Evolutionary conservation across 1,140 invertebrate genomes (phyloP).

Genomic region (Sogatella furcifera): DNA sequence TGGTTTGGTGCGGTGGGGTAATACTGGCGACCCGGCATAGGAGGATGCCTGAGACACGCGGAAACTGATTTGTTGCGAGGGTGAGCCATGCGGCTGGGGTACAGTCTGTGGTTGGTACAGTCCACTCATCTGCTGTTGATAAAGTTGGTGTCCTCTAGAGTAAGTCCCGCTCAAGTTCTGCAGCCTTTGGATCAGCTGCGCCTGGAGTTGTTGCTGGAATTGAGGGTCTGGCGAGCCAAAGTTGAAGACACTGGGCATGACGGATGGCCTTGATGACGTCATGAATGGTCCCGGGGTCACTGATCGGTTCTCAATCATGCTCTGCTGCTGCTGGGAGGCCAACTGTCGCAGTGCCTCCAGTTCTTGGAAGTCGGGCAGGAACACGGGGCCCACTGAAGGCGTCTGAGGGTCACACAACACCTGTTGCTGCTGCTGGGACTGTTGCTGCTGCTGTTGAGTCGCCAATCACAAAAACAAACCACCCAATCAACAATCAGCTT

Average conservation of each 20-base stretch:
- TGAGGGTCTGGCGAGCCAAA: slow-evolving; percentile 32
- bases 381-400: slow-evolving; percentile 22
- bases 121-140: not conserved
- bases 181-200: slow-evolving; percentile 44
- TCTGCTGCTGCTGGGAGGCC: slow-evolving; percentile 12
- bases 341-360: slow-evolving; percentile 22
- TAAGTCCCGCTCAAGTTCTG: slow-evolving; percentile 37
- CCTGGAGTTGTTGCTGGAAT: slow-evolving; percentile 39
- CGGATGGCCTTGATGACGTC: slow-evolving; percentile 9
- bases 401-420: slow-evolving; percentile 26
- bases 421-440: slow-evolving; percentile 2
- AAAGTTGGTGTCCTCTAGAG: slow-evolving; percentile 19
- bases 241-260: slow-evolving; percentile 15
- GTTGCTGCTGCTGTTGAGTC: not conserved
- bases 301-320: slow-evolving; percentile 12
- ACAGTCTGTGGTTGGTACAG: not conserved
- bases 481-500: too few relatives aligned
- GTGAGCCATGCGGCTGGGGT: slow-evolving; percentile 26
- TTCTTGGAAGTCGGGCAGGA: slow-evolving; percentile 28
- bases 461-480: not conserved
- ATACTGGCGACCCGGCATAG: slow-evolving; percentile 33
- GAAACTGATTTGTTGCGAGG: slow-evolving; percentile 28
- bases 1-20: not conserved
- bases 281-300: slow-evolving; percentile 17
- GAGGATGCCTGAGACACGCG: slow-evolving; percentile 33